phyloP scores from a whole-genome alignment of 2,113 vertebrate species.

The Nansenia antarctica region DNA sequence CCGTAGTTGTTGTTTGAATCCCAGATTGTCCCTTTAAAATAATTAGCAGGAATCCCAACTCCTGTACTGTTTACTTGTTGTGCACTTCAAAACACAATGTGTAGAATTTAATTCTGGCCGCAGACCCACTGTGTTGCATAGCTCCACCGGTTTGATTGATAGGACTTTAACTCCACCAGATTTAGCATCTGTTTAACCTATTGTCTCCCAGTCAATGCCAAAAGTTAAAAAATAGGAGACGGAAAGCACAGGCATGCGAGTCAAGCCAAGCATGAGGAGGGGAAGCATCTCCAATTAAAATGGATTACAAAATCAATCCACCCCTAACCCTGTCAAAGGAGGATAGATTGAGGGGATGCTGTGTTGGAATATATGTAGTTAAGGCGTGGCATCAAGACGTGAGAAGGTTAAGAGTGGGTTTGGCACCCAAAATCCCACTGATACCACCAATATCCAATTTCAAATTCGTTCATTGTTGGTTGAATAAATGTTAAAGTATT shows the following conservation, averaged over 20 bases:
- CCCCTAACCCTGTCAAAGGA: constrained; percentile 31
- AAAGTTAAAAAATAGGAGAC: neutral
- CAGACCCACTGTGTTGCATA: too few species aligned
- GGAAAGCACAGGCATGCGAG: neutral
- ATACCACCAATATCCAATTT: too few species aligned
- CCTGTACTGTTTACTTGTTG: too few species aligned
- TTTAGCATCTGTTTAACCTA: constrained; percentile 29
- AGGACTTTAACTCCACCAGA: neutral
- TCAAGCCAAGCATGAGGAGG: constrained; percentile 2
- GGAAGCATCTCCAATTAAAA: constrained; percentile 43
- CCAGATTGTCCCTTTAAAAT: too few species aligned
- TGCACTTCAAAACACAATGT: too few species aligned
- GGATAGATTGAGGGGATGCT: constrained; percentile 29
- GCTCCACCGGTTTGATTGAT: neutral
- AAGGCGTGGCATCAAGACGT: constrained; percentile 11
- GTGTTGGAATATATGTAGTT: constrained; percentile 4
- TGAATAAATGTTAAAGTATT: too few species aligned
- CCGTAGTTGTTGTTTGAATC: too few species aligned
- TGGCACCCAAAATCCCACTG: too few species aligned
- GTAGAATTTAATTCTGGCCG: too few species aligned
- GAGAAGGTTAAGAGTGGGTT: constrained; percentile 7
- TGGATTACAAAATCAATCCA: constrained; percentile 47
- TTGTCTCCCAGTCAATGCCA: constrained; percentile 11
- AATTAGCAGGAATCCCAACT: too few species aligned
- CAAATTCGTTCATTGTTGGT: too few species aligned